Conservation (phyloP, 2,113 vertebrate genomes). For the Tricholaema leucomelas region DNA sequence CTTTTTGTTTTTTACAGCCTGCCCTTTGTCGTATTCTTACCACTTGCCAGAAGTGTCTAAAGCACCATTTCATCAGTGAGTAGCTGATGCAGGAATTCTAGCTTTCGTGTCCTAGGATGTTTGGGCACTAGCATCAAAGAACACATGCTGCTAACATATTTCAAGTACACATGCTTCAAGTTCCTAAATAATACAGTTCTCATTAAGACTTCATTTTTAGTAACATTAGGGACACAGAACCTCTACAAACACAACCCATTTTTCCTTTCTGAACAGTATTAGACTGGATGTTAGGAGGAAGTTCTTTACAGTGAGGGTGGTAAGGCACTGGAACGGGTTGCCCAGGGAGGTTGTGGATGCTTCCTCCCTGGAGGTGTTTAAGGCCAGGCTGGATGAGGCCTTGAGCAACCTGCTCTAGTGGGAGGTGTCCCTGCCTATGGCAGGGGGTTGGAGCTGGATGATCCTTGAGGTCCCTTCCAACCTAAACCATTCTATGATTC, state of each 20-base stretch:
- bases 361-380: no score
- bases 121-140: not conserved
- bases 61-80: not conserved
- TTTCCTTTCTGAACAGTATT: not conserved
- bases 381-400: no score
- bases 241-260: not conserved
- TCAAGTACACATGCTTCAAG: not conserved
- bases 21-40: not conserved
- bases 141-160: not conserved
- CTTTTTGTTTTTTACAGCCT: not conserved
- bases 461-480: no score
- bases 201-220: not conserved
- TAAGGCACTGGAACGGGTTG: no score
- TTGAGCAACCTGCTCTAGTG: no score
- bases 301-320: no score
- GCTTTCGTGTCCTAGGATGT: not conserved
- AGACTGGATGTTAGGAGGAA: no score
- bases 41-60: not conserved
- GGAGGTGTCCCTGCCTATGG: no score
- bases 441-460: no score
- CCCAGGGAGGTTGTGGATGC: no score
- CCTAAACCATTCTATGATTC: no score
- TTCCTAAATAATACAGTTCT: not conserved
- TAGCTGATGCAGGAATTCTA: not conserved
- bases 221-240: not conserved